These are phyloP conservation scores for Bungarus multicinctus DNA, from an alignment of 2,113 vertebrate genomes.

Conservation along the genomic window DNA sequence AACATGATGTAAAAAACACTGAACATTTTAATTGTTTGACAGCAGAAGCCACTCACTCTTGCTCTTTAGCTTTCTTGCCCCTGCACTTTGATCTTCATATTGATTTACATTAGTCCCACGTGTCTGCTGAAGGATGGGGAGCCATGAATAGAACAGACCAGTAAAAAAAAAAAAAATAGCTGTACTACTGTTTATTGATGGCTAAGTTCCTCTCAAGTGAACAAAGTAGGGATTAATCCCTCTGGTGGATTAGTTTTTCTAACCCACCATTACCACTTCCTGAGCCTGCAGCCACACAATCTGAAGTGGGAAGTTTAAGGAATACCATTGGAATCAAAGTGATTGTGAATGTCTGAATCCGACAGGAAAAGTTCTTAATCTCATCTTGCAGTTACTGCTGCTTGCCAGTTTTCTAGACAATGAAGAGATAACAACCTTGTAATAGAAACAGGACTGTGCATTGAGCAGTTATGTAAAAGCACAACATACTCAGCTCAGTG, in stretches of 20 bases:
- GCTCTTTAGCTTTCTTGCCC: not conserved
- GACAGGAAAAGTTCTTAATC: not conserved
- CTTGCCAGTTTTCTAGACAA: constrained; percentile 20
- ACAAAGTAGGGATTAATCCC: not conserved
- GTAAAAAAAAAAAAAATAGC: not conserved
- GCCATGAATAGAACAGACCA: not conserved
- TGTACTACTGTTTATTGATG: not conserved
- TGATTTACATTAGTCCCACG: not conserved
- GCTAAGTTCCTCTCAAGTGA: not conserved
- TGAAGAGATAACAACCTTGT: constrained; percentile 22
- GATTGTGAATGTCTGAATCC: not conserved
- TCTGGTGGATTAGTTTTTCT: not conserved
- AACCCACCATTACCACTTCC: not conserved
- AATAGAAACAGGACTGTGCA: constrained; percentile 18
- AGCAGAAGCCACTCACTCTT: not conserved
- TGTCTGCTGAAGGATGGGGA: not conserved
- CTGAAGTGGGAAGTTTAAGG: not conserved
- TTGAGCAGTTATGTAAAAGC: constrained; percentile 19
- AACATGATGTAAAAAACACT: not conserved
- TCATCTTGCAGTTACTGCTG: constrained; percentile 15
- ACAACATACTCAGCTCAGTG: constrained; percentile 13
- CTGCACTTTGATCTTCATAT: not conserved
- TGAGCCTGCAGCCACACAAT: not conserved
- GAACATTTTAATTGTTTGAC: not conserved
- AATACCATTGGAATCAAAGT: not conserved